Conservation (phyloP, 2,797 vertebrate genomes). For the Sebastes oblongus region DNA sequence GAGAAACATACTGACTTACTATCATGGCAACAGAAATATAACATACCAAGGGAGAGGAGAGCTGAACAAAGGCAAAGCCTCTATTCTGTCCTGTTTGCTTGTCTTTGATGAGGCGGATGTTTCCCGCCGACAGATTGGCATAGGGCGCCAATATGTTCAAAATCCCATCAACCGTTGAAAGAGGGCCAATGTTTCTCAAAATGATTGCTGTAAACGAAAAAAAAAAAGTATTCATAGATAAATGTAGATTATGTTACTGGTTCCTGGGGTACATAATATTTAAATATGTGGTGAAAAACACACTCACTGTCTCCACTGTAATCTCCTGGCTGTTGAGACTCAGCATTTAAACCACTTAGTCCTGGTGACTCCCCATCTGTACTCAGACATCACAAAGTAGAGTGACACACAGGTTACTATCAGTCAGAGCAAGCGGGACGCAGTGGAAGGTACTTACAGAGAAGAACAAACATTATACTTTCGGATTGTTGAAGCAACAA, state of each 20-base stretch:
- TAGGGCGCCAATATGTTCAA: slow-evolving; percentile 89
- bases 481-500: slow-evolving; percentile 13
- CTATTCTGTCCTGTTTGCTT: slow-evolving; percentile 93
- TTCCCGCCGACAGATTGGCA: slow-evolving; percentile 88
- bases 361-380: slow-evolving; percentile 85
- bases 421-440: neutral
- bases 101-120: slow-evolving; percentile 95
- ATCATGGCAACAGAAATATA: neutral
- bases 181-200: slow-evolving; percentile 90
- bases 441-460: neutral
- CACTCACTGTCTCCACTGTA: slow-evolving; percentile 93
- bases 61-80: slow-evolving; percentile 93
- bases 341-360: slow-evolving; percentile 78
- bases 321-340: slow-evolving; percentile 87
- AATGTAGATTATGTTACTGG: neutral
- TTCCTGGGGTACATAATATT: neutral
- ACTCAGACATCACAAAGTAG: slow-evolving; percentile 21
- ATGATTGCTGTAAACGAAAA: slow-evolving; percentile 85
- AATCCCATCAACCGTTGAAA: slow-evolving; percentile 90
- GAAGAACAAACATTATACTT: neutral
- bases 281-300: neutral
- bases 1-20: neutral
- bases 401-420: neutral
- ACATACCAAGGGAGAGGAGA: slow-evolving; percentile 91
- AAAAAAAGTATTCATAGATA: neutral